Evolutionary conservation across 2,888 invertebrate genomes (phyloP).

Genomic region (Zaprionus bogoriensis): DNA sequence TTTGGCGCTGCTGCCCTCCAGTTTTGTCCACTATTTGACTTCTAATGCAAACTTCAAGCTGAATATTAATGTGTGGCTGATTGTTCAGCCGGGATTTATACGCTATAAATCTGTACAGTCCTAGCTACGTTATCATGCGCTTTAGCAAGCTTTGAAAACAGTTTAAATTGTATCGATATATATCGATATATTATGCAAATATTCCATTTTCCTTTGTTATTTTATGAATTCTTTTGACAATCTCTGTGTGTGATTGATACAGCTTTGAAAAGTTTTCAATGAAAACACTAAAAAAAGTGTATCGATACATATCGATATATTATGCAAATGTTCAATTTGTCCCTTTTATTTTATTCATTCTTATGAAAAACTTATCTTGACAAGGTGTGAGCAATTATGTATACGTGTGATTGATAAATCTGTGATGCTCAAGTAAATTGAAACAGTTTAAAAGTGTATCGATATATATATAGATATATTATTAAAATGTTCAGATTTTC

Average conservation of each 20-base stretch:
- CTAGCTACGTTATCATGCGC: too few species aligned
- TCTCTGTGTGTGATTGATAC: neutral
- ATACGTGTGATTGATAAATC: neutral
- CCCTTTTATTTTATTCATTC: too few species aligned
- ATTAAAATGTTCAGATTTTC: neutral
- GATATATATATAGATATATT: neutral
- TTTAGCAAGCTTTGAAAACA: too few species aligned
- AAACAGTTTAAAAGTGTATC: too few species aligned
- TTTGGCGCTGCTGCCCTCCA: constrained; percentile 22
- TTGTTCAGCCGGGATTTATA: too few species aligned
- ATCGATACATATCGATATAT: neutral
- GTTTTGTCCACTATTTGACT: neutral
- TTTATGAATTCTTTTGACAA: too few species aligned
- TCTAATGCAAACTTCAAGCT: constrained; percentile 40
- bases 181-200: neutral
- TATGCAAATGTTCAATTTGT: neutral
- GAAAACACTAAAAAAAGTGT: neutral
- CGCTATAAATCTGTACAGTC: too few species aligned
- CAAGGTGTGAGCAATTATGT: neutral
- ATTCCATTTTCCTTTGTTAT: neutral
- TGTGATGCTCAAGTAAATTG: neutral
- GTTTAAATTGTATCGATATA: neutral
- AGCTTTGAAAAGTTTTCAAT: neutral
- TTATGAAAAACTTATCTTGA: too few species aligned
- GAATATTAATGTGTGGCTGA: too few species aligned